Conservation (phyloP, 2,797 vertebrate species). For the Nannoperca australis region DNA sequence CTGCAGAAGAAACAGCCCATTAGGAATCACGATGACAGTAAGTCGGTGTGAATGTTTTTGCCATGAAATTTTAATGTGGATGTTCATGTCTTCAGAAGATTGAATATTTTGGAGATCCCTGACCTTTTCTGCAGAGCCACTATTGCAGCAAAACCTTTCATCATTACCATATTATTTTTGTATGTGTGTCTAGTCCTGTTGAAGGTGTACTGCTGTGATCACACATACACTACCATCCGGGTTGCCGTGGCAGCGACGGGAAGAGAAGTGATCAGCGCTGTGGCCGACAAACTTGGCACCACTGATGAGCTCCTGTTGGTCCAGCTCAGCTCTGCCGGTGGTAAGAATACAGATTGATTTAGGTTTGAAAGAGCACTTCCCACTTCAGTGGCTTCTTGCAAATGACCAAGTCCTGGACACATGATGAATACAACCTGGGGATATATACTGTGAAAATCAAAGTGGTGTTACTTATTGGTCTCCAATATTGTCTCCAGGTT, state of each 20-base stretch:
- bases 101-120: neutral
- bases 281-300: conserved; percentile 93
- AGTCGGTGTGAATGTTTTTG: conserved; percentile 57
- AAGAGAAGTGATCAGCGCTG: conserved; percentile 90
- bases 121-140: neutral
- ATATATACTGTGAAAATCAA: neutral
- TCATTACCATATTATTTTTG: conserved; percentile 2
- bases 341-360: conserved; percentile 76
- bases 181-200: conserved; percentile 87
- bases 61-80: neutral
- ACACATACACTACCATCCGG: conserved; percentile 97
- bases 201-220: conserved; percentile 96
- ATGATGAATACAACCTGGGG: neutral
- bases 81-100: neutral
- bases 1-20: conserved; percentile 95
- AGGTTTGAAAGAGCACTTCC: neutral
- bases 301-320: conserved; percentile 92
- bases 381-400: neutral
- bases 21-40: conserved; percentile 94
- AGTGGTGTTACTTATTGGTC: neutral
- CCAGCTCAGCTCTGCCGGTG: conserved; percentile 93
- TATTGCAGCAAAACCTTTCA: neutral
- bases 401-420: neutral
- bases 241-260: conserved; percentile 90
- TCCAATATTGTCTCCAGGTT: neutral